These are phyloP conservation scores for Ardeotis arabs DNA, from an alignment of 2,113 vertebrate genomes.

Conservation along the genomic window DNA sequence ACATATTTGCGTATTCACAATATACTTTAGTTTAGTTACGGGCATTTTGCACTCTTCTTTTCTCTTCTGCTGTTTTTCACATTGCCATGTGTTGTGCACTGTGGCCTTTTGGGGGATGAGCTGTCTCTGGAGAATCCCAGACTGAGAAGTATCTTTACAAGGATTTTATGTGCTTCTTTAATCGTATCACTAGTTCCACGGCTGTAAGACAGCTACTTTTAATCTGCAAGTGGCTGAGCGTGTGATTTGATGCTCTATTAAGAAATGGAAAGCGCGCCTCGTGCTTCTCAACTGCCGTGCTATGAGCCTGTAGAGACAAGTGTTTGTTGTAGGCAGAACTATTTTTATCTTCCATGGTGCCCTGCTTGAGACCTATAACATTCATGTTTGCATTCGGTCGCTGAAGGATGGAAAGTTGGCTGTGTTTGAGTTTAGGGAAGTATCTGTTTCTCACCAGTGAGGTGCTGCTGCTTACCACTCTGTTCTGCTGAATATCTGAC, in stretches of 20 bases:
- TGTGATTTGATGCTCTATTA: background rate
- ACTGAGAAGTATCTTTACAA: background rate
- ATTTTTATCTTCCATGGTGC: background rate
- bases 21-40: background rate
- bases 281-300: background rate
- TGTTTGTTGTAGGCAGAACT: background rate
- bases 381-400: background rate
- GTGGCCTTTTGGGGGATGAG: background rate
- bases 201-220: slow-evolving; percentile 32
- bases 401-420: background rate
- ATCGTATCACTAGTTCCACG: background rate
- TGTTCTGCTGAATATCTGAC: background rate
- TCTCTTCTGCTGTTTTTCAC: background rate
- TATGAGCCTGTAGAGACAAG: background rate
- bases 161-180: slow-evolving; percentile 27
- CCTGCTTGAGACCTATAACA: background rate
- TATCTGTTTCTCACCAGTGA: background rate
- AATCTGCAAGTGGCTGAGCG: background rate
- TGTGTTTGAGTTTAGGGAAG: background rate
- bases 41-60: background rate
- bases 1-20: background rate
- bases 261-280: background rate
- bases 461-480: background rate
- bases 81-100: background rate
- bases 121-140: slow-evolving; percentile 8